Base-by-base conservation (phyloP, 2,113 vertebrate genomes). In the Tiliqua scincoides region DNA sequence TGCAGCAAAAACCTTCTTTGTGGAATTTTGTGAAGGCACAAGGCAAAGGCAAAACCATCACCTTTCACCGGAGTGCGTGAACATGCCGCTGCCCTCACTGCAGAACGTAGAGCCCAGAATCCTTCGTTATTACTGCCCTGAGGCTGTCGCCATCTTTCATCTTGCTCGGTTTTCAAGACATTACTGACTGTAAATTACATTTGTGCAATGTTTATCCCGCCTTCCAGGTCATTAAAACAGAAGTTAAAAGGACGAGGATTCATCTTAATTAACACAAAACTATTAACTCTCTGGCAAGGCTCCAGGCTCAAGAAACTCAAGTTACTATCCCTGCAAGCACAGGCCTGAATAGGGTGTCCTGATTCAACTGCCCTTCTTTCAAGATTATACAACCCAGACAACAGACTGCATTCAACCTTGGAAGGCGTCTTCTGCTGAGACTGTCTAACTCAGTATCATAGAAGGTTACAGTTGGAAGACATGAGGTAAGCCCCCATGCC, bases 141-240 rank as follows among this genome's bases (percentile, higher is more conserved):
- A 2, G 74, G 1, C 0, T 61, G 0, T 0, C 37, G 67, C 74
- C 75, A 0, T 0, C 40, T 0, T 0, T 62, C 14, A 79, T 80
- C 87, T 77, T 54, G 85, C 84, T 63, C 0, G 0, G 32, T 90
- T 90, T 85, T 75, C 89, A 75, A 75, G 27, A 0, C 0, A 70
- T 75, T 87, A 48, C 43, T 32, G n/a, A 11, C 32, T 32, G 43
- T 0, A 11, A 63, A 32, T 35, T 27, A 8, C n/a, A 6, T 32
- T 30, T 17, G 57, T 70, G 5, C 62, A 59, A 20, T 8, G 73
- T 20, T 84, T 67, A 21, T 62, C 15, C 37, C 17, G 11, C 75
- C 83, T 62, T 32, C 37, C 7, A 23, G 14, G n/a, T 35, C 37
- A n/a, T 73, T 80, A 54, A 62, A 27, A 40, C 48, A 78, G 65